Conservation (phyloP, 1,140 invertebrate species). For the Aporrectodea caliginosa region DNA sequence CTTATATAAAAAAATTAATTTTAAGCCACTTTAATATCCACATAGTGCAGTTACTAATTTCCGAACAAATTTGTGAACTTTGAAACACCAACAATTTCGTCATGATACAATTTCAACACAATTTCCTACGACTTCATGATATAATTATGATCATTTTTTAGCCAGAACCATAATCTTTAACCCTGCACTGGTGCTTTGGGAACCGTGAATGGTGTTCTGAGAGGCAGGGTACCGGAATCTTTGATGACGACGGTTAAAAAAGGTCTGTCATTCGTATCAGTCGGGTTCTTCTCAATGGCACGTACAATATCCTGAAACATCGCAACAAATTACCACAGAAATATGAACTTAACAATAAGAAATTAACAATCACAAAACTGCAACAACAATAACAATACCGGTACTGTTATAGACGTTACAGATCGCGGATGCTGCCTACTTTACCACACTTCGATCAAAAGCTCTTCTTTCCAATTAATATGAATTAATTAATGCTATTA, state of each 20-base stretch:
- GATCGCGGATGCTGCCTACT: too few relatives aligned
- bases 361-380: not conserved
- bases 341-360: not conserved
- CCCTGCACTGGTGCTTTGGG: not conserved
- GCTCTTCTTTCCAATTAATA: not conserved
- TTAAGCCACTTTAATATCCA: not conserved
- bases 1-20: not conserved
- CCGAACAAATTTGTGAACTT: not conserved
- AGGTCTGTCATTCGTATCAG: not conserved
- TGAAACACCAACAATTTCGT: not conserved
- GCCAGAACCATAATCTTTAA: too few relatives aligned
- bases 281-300: constrained; percentile 41
- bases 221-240: not conserved
- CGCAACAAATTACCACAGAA: not conserved
- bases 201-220: not conserved
- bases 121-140: too few relatives aligned
- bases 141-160: too few relatives aligned
- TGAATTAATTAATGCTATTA: too few relatives aligned
- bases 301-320: constrained; percentile 38
- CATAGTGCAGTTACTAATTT: not conserved
- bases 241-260: not conserved
- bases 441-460: not conserved
- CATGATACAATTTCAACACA: not conserved
- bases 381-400: too few relatives aligned
- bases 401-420: too few relatives aligned